phyloP scores from a whole-genome alignment of 1,140 invertebrate species.

The Nasonia longicornis region DNA sequence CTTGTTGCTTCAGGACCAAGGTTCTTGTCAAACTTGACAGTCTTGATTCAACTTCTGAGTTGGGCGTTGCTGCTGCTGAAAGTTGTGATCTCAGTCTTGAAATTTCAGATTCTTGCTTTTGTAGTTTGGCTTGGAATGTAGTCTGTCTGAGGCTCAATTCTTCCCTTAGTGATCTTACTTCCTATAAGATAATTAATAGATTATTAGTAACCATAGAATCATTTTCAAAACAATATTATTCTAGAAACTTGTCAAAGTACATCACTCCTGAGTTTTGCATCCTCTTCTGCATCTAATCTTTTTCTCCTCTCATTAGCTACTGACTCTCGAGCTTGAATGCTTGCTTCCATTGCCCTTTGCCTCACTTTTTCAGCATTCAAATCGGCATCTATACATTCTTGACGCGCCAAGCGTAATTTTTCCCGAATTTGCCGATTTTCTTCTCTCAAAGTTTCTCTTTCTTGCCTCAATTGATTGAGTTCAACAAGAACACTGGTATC shows the following conservation, averaged over 20 bases:
- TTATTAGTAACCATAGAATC: neutral
- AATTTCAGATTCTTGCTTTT: conserved; percentile 75
- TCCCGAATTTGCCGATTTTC: conserved; percentile 73
- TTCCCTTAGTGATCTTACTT: conserved; percentile 73
- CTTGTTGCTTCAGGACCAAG: conserved; percentile 84
- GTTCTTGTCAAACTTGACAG: conserved; percentile 81
- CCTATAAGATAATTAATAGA: conserved; percentile 61
- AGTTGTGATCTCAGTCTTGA: conserved; percentile 73
- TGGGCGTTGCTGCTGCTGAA: conserved; percentile 69
- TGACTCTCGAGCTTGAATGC: conserved; percentile 70
- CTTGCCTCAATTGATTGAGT: conserved; percentile 71
- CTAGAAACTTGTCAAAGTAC: conserved; percentile 51
- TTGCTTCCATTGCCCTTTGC: conserved; percentile 59
- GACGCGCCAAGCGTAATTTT: conserved; percentile 69
- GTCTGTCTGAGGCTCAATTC: conserved; percentile 72
- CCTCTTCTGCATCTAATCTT: conserved; percentile 73
- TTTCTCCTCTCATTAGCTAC: conserved; percentile 70
- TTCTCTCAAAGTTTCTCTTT: conserved; percentile 74
- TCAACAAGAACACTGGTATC: conserved; percentile 63
- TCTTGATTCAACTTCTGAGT: conserved; percentile 76
- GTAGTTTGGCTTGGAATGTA: conserved; percentile 68
- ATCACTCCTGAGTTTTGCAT: conserved; percentile 70
- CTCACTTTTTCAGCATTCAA: conserved; percentile 66
- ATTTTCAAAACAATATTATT: neutral
- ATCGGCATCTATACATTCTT: conserved; percentile 70